Evolutionary conservation across 2,797 vertebrate genomes (phyloP), one percentile per base, ranked within the genome.

Genomic region (Emys orbicularis): DNA sequence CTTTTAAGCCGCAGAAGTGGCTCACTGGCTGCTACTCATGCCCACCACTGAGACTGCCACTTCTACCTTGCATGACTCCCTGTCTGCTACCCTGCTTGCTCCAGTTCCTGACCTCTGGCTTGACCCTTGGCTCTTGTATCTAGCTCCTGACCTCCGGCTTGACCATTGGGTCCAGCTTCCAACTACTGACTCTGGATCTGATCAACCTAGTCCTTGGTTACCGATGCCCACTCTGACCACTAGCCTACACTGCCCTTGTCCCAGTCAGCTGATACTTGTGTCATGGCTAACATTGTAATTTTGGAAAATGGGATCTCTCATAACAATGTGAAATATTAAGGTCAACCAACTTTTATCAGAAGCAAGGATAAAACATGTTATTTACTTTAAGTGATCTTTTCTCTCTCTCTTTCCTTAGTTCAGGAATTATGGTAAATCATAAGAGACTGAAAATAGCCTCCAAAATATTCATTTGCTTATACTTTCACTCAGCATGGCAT

Each of bases 391-490:
- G 3, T 5, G 44, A 94, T 86, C 5, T 12, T 79, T 83, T 18
- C 12, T 29, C 5, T 59, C 34, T 85, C 65, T 77, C 87, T 88
- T 89, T 74, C 56, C 53, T 81, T 68, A 81, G 79, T 41, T 79
- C 77, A 0, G 16, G n/a, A 92, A 87, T 82, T 49, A 86, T 13
- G 81, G 82, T 53, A 88, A 87, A 91, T 44, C 57, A 41, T 81
- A 83, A 94, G 29, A 29, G 92, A 86, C 5, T 77, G 56, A 34
- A 19, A 96, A 94, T 41, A 72, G 5, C 8, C 95, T 94, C 56
- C 41, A 7, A 81, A 95, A 79, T 5, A 90, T 90, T 84, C 27
- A 83, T 81, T 97, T 90, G 23, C 79, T 61, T 92, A 44, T 29
- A 80, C 6, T 86, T 95, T 79, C n/a, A 76, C 79, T 95, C 86